Conservation (phyloP, 2,888 invertebrate genomes). For the Ctena decussata region DNA sequence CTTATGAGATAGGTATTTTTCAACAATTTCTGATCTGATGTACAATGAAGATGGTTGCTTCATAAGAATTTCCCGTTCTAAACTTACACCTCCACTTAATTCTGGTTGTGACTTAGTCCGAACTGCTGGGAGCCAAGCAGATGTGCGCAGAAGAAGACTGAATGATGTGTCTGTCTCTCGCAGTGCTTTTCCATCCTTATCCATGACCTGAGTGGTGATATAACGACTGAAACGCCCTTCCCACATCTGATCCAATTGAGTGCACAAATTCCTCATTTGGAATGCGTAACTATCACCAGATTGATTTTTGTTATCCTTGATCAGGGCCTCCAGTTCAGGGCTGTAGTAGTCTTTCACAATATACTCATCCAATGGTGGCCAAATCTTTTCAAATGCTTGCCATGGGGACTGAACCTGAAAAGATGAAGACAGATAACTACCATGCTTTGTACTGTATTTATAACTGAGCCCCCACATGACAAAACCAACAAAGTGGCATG, state of each 20-base stretch:
- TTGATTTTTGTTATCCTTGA: constrained; percentile 58
- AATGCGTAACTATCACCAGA: constrained; percentile 23
- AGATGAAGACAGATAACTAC: no score
- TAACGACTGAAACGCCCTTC: constrained; percentile 58
- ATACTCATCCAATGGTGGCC: constrained; percentile 72
- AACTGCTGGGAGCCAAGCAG: constrained; percentile 80
- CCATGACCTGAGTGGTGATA: constrained; percentile 58
- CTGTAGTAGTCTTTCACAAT: constrained; percentile 77
- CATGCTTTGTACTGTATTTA: neutral
- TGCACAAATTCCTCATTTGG: constrained; percentile 79
- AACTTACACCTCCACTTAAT: constrained; percentile 22
- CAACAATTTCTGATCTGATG: constrained; percentile 54
- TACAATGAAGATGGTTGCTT: constrained; percentile 64
- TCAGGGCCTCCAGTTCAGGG: constrained; percentile 78
- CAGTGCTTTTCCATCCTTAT: constrained; percentile 61
- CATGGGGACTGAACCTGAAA: constrained; percentile 77
- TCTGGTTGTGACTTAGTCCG: constrained; percentile 42
- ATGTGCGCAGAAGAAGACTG: constrained; percentile 71
- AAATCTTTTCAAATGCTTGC: constrained; percentile 69
- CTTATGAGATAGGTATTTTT: constrained; percentile 75
- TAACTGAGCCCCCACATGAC: no score
- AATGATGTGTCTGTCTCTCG: constrained; percentile 79
- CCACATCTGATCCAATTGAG: constrained; percentile 74
- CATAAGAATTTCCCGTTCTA: constrained; percentile 25
- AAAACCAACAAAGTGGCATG: no score